These are phyloP conservation scores for Chrysolina americana DNA, from an alignment of 2,888 invertebrate genomes.

Conservation along the genomic window DNA sequence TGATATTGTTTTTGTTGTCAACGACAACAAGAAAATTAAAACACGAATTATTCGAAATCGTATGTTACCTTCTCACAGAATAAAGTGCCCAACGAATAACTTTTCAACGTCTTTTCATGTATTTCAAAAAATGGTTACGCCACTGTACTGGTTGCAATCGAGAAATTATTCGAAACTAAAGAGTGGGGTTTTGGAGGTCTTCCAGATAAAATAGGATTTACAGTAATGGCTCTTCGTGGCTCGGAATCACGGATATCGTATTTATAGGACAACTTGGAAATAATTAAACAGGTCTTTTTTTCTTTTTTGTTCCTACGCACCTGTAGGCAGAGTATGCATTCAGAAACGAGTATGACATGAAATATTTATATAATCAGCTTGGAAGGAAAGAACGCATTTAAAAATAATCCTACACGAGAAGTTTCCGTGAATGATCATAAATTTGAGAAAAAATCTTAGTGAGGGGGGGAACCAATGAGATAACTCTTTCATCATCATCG, in stretches of 20 bases:
- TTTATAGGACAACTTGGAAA: conserved; percentile 52
- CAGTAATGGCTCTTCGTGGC: conserved; percentile 39
- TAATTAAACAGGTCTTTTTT: conserved; percentile 51
- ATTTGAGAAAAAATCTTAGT: background rate
- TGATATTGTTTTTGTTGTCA: no score
- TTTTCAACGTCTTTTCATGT: no score
- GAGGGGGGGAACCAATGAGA: background rate
- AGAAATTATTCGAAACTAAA: conserved; percentile 48
- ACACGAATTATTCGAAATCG: no score
- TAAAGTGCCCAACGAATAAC: no score
- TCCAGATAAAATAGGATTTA: conserved; percentile 46
- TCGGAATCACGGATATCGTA: conserved; percentile 38
- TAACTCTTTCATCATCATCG: no score
- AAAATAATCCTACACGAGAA: conserved; percentile 28
- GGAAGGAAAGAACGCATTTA: conserved; percentile 21
- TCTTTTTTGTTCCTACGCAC: conserved; percentile 45
- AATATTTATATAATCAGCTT: conserved; percentile 36
- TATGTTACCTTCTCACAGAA: no score
- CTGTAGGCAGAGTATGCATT: conserved; percentile 43
- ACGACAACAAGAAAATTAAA: no score
- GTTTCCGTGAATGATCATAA: conserved; percentile 23
- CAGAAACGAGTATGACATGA: conserved; percentile 34
- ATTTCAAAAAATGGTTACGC: background rate
- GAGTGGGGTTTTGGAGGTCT: conserved; percentile 40
- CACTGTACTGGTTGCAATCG: conserved; percentile 22